Evolutionary conservation across 2,113 vertebrate genomes (phyloP), one percentile per base, ranked within the genome.

Genomic region (Saccopteryx bilineata): DNA sequence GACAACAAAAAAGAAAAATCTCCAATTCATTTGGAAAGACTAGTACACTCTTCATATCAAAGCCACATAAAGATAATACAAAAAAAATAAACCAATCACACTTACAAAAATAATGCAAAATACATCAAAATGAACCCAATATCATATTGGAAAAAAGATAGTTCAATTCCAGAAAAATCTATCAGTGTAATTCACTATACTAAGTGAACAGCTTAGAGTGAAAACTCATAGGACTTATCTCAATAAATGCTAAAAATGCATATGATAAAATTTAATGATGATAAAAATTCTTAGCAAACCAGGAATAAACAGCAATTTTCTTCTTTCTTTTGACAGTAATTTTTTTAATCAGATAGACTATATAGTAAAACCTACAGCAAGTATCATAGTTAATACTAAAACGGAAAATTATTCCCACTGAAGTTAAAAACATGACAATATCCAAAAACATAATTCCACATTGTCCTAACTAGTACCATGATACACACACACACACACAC

Each of bases 251-350:
- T 58, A 72, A 87, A 56, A 87, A 72, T 87, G 33, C 33, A 87
- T 21, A 54, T 18, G 39, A 58, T 87, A 87, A 71, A 72, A 87
- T 58, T 31, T 23, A 46, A 31, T 74, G 21, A 72, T 86, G 54
- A 46, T 58, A 50, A 87, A 87, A 61, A 87, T 60, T 71, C 52
- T 66, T 72, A 87, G 66, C n/a, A 87, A 75, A 87, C 69, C 24
- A 61, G 18, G 26, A 46, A 18, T 15, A 39, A 39, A 39, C 39
- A 87, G 39, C 46, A 60, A 74, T 72, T 60, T 87, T 72, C 33
- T 87, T 87, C 39, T 39, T 39, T 39, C 39, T 39, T 39, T 39
- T 39, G 39, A 39, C 39, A 87, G 39, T 58, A 60, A 74, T 72
- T 60, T 87, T 72, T 24, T 87, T 87, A 87, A 87, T 17, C 33